Conservation (phyloP, 2,888 invertebrate genomes). For the Nomada fucata region DNA sequence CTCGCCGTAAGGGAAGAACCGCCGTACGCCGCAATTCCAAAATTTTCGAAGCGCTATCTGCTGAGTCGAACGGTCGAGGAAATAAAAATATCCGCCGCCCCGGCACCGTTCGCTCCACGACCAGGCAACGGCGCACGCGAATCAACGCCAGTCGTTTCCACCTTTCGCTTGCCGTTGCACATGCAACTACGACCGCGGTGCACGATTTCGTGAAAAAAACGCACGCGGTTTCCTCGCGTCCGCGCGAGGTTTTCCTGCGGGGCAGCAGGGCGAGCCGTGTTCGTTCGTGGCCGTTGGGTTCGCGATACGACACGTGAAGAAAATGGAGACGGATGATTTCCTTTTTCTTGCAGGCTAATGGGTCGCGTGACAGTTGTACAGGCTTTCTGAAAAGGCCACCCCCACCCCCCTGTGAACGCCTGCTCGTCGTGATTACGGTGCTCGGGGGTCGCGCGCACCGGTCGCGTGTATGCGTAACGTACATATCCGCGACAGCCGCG, state of each 20-base stretch:
- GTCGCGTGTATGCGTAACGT: conserved; percentile 51
- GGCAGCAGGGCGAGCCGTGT: background rate
- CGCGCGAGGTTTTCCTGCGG: conserved; percentile 10
- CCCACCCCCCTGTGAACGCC: conserved; percentile 54
- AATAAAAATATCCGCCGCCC: background rate
- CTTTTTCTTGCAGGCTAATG: conserved; percentile 62
- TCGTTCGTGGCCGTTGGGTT: conserved; percentile 26
- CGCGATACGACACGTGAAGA: conserved; percentile 66
- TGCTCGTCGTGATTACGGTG: conserved; percentile 75
- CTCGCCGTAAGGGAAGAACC: too few species aligned
- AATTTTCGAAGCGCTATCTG: too few species aligned
- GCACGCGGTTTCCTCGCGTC: background rate
- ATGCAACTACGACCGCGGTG: conserved; percentile 16
- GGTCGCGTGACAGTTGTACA: conserved; percentile 67
- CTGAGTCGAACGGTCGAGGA: too few species aligned
- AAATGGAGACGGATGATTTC: conserved; percentile 75
- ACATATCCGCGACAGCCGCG: conserved; percentile 67
- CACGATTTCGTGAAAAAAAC: conserved; percentile 34
- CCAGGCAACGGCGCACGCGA: background rate
- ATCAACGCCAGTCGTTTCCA: conserved; percentile 16
- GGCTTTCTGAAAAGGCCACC: conserved; percentile 62
- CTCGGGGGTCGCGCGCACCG: conserved; percentile 60
- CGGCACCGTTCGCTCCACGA: background rate
- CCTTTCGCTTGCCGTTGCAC: background rate
- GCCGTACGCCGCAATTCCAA: too few species aligned